Conservation (phyloP, 2,888 invertebrate species). For the Drosophila prolongata region DNA sequence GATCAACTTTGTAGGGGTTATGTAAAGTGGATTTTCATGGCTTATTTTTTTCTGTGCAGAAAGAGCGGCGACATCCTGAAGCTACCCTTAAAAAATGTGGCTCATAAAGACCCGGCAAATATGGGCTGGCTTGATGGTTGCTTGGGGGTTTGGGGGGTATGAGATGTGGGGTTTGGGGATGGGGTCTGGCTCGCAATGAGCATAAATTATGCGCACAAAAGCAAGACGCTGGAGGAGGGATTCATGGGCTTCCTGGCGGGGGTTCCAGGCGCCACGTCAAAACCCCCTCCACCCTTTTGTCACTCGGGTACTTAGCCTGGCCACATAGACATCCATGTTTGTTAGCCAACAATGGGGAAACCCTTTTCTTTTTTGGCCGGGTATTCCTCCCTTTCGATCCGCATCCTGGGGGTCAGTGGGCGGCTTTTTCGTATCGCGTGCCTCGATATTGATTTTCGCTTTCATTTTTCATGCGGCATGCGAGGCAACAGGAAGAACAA, state of each 20-base stretch:
- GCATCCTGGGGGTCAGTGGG: constrained; percentile 64
- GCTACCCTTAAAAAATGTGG: constrained; percentile 34
- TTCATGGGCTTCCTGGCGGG: constrained; percentile 3
- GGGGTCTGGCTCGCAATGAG: constrained; percentile 57
- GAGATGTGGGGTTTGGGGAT: constrained; percentile 3
- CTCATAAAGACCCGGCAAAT: constrained; percentile 27
- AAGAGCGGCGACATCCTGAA: constrained; percentile 22
- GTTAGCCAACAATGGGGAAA: constrained; percentile 21
- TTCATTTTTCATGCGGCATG: constrained; percentile 73
- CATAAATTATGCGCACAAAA: constrained; percentile 72
- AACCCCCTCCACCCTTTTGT: constrained; percentile 2
- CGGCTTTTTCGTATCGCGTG: constrained; percentile 68
- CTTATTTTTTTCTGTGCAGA: constrained; percentile 15
- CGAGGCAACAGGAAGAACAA: constrained; percentile 44
- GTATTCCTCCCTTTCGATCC: background rate
- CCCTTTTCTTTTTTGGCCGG: constrained; percentile 25
- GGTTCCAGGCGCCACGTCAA: constrained; percentile 34
- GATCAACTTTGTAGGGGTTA: too few species aligned
- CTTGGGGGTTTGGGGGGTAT: background rate
- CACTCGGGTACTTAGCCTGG: constrained; percentile 48
- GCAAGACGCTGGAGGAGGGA: constrained; percentile 29
- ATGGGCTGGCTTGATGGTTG: constrained; percentile 30
- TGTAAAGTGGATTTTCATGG: too few species aligned
- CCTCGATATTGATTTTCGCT: constrained; percentile 74
- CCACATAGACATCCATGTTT: constrained; percentile 48